phyloP scores from a whole-genome alignment of 35 echinoderm and acorn worm species.

The Holothuria glaberrima region DNA sequence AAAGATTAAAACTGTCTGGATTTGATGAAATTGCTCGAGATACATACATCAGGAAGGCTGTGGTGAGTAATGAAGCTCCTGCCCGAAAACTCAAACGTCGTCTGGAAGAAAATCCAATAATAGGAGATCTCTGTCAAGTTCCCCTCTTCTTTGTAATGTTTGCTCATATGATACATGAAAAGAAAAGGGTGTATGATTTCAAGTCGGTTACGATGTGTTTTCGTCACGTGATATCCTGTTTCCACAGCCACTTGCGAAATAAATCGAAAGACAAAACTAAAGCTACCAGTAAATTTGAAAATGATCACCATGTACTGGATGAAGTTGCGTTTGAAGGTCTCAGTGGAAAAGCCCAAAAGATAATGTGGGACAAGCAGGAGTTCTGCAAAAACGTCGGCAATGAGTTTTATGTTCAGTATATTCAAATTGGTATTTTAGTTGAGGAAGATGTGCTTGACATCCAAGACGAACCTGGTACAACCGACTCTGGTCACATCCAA shows the following conservation, averaged over 20 bases:
- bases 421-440: constrained; percentile 24
- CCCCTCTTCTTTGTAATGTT: constrained; percentile 24
- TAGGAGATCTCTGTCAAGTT: constrained; percentile 22
- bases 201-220: constrained; percentile 10
- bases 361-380: neutral
- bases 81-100: neutral
- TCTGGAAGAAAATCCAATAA: neutral
- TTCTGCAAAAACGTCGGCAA: neutral
- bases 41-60: constrained; percentile 21
- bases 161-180: constrained; percentile 27
- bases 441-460: neutral
- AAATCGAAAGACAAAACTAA: neutral
- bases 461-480: neutral
- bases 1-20: neutral
- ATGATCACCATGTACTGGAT: constrained; percentile 1
- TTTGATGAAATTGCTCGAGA: neutral
- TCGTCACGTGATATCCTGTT: constrained; percentile 29
- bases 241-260: constrained; percentile 15
- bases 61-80: neutral
- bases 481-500: neutral
- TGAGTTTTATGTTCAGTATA: neutral
- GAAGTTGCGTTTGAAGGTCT: constrained; percentile 12
- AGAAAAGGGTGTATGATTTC: constrained; percentile 16
- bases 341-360: neutral
- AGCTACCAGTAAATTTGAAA: neutral